Evolutionary conservation across 2,113 vertebrate genomes (phyloP), one percentile per base, ranked within the genome.

Genomic region (Origma solitaria): DNA sequence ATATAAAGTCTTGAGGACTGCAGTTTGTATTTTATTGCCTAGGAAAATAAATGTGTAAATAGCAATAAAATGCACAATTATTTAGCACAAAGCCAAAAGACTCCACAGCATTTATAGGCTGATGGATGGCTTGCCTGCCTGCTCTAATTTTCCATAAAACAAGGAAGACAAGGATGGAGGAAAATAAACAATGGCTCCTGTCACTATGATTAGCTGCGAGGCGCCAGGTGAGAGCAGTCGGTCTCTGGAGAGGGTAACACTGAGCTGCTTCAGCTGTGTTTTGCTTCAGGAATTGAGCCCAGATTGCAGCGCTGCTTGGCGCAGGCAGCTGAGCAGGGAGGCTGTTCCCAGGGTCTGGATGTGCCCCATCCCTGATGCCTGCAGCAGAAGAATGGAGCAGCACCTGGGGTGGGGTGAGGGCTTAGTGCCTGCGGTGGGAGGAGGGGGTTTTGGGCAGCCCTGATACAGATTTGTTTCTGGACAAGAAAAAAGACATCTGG

Each of bases 31-130:
- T 97, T 94, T 97, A 96, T 71, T 62, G 84, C 82, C 86, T 62
- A 18, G 5, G 92, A 92, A 96, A 95, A 92, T 79, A 86, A 92
- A 96, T 73, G 90, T 73, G 90, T 84, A 96, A 96, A 92, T 91
- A 94, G 94, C 84, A 91, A 94, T 96, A 97, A 96, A 97, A 94
- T 11, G 94, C 95, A 95, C 91, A 94, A 95, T 95, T 94, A 96
- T 93, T 96, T 93, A 96, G 84, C 86, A 82, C 86, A 90, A 86
- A 94, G 92, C 76, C 85, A 92, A 93, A 93, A 94, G 65, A 81
- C 69, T 92, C 76, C 0, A 1, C 50, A 62, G 93, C 82, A 49
- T 64, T 92, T 85, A 94, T 28, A 94, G 81, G 61, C 84, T 90
- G 94, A 96, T 92, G 88, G 87, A 93, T 96, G 72, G 70, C 84